Conservation (phyloP, 2,888 invertebrate genomes). For the Tetragonisca angustula region DNA sequence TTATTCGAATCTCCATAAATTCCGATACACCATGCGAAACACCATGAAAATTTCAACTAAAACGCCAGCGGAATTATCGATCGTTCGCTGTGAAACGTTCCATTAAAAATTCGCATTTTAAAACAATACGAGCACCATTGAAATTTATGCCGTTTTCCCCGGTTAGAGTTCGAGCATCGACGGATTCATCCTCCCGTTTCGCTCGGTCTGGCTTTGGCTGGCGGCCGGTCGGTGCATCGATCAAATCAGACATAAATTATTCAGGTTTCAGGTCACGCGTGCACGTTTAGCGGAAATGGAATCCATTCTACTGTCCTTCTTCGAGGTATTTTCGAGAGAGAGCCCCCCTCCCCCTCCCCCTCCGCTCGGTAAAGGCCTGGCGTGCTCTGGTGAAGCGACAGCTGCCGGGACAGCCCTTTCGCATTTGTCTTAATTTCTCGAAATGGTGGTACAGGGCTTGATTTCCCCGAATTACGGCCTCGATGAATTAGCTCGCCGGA, state of each 20-base stretch:
- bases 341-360: too few species aligned
- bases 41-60: neutral
- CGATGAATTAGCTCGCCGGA: slow-evolving; percentile 56
- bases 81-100: neutral
- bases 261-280: slow-evolving; percentile 55
- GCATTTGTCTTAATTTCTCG: slow-evolving; percentile 67
- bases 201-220: slow-evolving; percentile 15
- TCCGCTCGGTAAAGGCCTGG: slow-evolving; percentile 2
- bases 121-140: slow-evolving; percentile 9
- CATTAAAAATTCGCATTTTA: slow-evolving; percentile 9
- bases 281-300: slow-evolving; percentile 61
- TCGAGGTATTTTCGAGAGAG: slow-evolving; percentile 58
- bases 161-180: slow-evolving; percentile 1
- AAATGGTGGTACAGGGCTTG: slow-evolving; percentile 34
- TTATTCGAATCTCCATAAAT: neutral
- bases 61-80: neutral
- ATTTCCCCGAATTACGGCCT: slow-evolving; percentile 60
- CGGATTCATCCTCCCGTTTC: slow-evolving; percentile 27
- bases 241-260: slow-evolving; percentile 65
- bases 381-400: slow-evolving; percentile 43
- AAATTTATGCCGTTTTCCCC: slow-evolving; percentile 24
- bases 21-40: neutral
- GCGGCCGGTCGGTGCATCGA: slow-evolving; percentile 45
- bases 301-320: slow-evolving; percentile 57
- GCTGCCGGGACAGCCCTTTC: slow-evolving; percentile 63